Base-by-base conservation (phyloP, 2,113 vertebrate genomes). In the Tetrax tetrax region DNA sequence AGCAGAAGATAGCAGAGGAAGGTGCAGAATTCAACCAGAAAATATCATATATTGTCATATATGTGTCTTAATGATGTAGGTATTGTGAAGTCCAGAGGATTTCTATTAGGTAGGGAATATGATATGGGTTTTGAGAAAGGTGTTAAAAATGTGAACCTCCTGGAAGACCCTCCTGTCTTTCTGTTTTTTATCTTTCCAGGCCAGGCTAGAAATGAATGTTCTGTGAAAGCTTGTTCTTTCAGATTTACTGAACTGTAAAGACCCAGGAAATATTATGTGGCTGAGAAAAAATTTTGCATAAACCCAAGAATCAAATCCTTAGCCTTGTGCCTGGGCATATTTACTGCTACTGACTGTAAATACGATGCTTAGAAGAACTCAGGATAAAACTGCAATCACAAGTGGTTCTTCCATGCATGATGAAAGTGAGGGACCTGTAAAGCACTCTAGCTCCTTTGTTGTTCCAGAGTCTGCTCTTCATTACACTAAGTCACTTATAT, bases 131-230 rank as follows among this genome's bases (percentile, higher is more conserved):
- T 89, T 78, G 60, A 78, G 38, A 83, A 68, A 31, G 27, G 15
- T 33, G 1, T n/a, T 82, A 1, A 78, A 71, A 68, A 60, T 20
- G 0, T 47, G 3, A 57, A 4, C 12, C 7, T 71, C 3, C 18
- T 47, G 11, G 6, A 45, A 41, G 31, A 14, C 19, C 10, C 7
- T 71, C 3, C 18, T 43, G 10, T 17, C 38, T 76, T 74, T 51
- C 24, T 50, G 8, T 0, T 23, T 79, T 87, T 91, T 57, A 50
- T 5, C 9, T 89, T 91, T 16, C 14, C 13, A 69, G 18, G 12
- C 27, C 3, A 83, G 37, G 14, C 22, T 86, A 72, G 47, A 81
- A 83, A 70, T 12, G 2, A 91, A 72, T 29, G 7, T 63, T 60
- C 10, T 27, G 4, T 53, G 76, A 54, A 77, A 78, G 23, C 23